These are phyloP conservation scores for Himalopsyche japonica DNA, from an alignment of 2,888 invertebrate species.

Conservation along the genomic window DNA sequence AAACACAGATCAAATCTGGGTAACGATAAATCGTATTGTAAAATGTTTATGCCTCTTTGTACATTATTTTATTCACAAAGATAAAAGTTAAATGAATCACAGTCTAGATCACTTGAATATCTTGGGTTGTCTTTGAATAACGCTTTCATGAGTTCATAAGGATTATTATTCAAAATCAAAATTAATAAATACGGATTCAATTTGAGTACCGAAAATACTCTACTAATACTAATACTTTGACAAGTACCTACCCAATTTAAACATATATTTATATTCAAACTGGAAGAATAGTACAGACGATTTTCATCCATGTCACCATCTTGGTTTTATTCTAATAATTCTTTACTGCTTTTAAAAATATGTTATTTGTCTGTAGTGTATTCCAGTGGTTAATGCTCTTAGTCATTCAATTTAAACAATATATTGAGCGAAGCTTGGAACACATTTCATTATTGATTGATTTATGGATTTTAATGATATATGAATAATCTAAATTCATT, in stretches of 20 bases:
- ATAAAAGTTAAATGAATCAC: slow-evolving; percentile 35
- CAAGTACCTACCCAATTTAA: not conserved
- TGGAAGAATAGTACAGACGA: not conserved
- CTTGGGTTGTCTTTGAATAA: not conserved
- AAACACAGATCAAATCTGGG: slow-evolving; percentile 6
- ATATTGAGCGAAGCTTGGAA: too few relatives aligned
- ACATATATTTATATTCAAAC: not conserved
- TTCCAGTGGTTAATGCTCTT: too few relatives aligned
- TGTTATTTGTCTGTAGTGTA: too few relatives aligned
- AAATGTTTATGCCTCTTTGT: slow-evolving; percentile 26
- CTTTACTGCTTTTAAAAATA: too few relatives aligned
- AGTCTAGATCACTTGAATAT: slow-evolving; percentile 5
- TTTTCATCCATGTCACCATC: not conserved
- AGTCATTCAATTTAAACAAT: too few relatives aligned
- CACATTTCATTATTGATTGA: too few relatives aligned
- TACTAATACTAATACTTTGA: not conserved
- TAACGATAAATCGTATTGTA: slow-evolving; percentile 32
- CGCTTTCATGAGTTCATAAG: not conserved
- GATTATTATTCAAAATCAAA: not conserved
- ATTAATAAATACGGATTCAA: not conserved
- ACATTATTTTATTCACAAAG: slow-evolving; percentile 19
- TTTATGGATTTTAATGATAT: too few relatives aligned
- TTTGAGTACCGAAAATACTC: not conserved
- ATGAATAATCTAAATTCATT: too few relatives aligned
- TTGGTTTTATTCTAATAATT: not conserved